Percentiles rank a stretch among this genome's conserved stretches.
These are phyloP conservation scores for Orthonyx spaldingii DNA, from an alignment of 2,113 vertebrate species.

Conservation along the genomic window DNA sequence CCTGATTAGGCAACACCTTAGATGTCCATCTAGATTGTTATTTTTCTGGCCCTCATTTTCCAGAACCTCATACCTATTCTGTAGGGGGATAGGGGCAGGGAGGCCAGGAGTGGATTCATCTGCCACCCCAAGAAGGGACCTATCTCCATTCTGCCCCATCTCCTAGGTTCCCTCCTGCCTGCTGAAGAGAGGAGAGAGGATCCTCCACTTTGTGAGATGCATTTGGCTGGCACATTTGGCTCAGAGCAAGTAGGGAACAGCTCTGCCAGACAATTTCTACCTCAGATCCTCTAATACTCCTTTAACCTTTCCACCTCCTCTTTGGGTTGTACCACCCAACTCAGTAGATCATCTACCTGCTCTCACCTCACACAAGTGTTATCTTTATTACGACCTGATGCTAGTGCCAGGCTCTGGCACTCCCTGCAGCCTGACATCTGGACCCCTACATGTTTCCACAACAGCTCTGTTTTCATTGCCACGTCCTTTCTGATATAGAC, in stretches of 20 bases:
- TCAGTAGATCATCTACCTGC: no score
- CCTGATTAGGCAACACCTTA: neutral
- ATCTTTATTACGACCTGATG: rapidly evolving
- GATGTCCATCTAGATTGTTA: neutral
- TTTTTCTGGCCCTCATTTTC: neutral
- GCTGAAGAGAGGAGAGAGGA: neutral
- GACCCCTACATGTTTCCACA: neutral
- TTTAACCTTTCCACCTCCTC: neutral
- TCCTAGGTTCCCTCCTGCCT: neutral
- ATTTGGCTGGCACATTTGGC: neutral
- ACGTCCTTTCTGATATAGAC: neutral
- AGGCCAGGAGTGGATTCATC: neutral
- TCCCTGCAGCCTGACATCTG: neutral
- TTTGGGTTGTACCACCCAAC: neutral
- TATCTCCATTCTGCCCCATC: neutral
- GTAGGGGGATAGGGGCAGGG: rapidly evolving
- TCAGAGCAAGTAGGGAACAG: neutral
- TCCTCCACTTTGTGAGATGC: neutral
- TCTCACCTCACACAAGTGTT: neutral
- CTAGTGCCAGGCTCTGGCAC: neutral
- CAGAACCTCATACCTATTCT: neutral
- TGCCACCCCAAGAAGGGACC: neutral
- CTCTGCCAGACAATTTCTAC: neutral
- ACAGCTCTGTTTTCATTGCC: neutral
- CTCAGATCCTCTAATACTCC: neutral